Conservation (phyloP, 2,888 invertebrate species). For the Orthosia gracilis region DNA sequence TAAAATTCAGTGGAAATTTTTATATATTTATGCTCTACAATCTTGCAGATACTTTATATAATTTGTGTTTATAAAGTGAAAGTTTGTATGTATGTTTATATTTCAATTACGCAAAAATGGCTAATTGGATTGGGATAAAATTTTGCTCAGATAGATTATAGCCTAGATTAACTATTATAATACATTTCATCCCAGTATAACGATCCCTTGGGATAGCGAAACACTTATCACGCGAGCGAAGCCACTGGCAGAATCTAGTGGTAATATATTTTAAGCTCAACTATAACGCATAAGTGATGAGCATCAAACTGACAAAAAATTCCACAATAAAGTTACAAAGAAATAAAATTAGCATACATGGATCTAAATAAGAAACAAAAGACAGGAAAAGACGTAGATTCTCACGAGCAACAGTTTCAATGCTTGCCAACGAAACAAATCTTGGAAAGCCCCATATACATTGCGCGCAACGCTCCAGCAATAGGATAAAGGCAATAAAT, state of each 20-base stretch:
- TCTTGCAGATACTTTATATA: too few relatives aligned
- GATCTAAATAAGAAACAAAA: slow-evolving; percentile 2
- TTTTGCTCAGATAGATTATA: too few relatives aligned
- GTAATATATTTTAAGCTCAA: too few relatives aligned
- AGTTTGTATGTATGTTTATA: too few relatives aligned
- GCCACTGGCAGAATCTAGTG: too few relatives aligned
- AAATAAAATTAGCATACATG: neutral
- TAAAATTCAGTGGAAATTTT: neutral
- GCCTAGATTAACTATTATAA: too few relatives aligned
- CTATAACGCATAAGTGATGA: neutral
- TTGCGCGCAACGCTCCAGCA: slow-evolving; percentile 49
- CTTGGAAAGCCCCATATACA: slow-evolving; percentile 44
- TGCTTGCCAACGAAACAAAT: slow-evolving; percentile 57
- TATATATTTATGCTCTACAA: neutral
- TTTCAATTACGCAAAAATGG: too few relatives aligned
- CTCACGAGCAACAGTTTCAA: slow-evolving; percentile 51
- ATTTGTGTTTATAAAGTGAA: too few relatives aligned
- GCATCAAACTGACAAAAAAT: neutral
- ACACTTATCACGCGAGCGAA: too few relatives aligned
- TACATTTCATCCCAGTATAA: too few relatives aligned
- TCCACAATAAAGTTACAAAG: neutral
- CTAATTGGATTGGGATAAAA: too few relatives aligned
- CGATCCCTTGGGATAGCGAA: too few relatives aligned
- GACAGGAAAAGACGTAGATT: slow-evolving; percentile 8
- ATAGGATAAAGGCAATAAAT: slow-evolving; percentile 66